Conservation (phyloP, 2,113 vertebrate species). For the Circaetus cinerascens region DNA sequence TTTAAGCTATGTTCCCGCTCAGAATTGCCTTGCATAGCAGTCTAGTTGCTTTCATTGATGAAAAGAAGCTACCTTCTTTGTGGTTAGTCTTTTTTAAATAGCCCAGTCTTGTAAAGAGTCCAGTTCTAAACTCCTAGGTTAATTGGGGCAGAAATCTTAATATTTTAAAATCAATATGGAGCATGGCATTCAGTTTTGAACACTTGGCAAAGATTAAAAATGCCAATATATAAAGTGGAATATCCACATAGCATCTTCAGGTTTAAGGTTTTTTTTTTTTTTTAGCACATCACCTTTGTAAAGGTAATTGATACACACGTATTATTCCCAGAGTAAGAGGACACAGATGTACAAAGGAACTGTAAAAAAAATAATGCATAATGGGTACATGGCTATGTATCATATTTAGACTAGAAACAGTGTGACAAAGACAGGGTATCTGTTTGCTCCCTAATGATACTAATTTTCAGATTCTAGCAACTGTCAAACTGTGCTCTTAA, state of each 20-base stretch:
- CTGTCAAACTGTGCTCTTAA: not conserved
- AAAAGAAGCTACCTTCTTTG: not conserved
- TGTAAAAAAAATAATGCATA: not conserved
- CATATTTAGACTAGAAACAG: not conserved
- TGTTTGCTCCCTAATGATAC: not conserved
- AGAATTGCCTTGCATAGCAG: not conserved
- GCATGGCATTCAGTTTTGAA: not conserved
- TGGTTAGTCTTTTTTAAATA: not conserved
- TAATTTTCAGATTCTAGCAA: not conserved
- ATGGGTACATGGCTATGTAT: not conserved
- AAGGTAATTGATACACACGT: not conserved
- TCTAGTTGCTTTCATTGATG: not conserved
- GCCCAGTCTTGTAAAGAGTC: not conserved
- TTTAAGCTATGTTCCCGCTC: not conserved
- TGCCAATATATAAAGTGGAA: not conserved
- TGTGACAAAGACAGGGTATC: not conserved
- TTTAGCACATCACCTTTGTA: not conserved
- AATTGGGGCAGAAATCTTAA: not conserved
- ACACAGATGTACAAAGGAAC: not conserved
- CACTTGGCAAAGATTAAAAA: not conserved
- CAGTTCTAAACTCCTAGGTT: not conserved
- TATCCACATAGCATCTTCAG: not conserved
- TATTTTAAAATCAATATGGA: not conserved
- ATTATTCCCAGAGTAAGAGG: not conserved
- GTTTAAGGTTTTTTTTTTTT: not conserved